Percentiles rank a stretch among this genome's conserved stretches.
Evolutionary conservation across 2,888 invertebrate genomes (phyloP).

Genomic region (Lamellibrachia satsuma): DNA sequence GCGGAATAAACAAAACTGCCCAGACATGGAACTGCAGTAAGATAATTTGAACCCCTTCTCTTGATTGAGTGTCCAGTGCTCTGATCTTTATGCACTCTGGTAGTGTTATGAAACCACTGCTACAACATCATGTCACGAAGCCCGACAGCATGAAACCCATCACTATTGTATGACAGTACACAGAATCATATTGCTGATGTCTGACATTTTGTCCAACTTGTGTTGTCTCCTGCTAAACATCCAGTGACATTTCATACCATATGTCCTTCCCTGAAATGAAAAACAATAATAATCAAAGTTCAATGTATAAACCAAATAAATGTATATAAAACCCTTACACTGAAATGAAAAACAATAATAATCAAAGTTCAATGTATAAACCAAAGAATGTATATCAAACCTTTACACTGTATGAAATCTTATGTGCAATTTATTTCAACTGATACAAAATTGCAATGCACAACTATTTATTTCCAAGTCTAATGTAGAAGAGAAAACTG

Average conservation of each 20-base stretch:
- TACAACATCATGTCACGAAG: not conserved
- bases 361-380: not conserved
- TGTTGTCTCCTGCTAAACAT: not conserved
- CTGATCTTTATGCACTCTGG: not conserved
- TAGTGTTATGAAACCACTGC: not conserved
- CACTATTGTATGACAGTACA: not conserved
- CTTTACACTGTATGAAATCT: not conserved
- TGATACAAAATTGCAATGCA: not conserved
- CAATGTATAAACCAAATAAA: not conserved
- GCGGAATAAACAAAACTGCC: not conserved
- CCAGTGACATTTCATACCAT: constrained; percentile 17
- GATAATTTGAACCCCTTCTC: not conserved
- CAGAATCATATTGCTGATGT: not conserved
- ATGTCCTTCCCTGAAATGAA: constrained; percentile 1
- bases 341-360: not conserved
- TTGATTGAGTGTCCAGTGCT: not conserved
- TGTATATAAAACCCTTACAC: not conserved
- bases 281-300: not conserved
- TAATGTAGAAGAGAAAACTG: not conserved
- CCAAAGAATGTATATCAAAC: not conserved
- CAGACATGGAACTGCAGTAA: not conserved
- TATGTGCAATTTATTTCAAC: too few species aligned
- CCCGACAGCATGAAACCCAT: not conserved
- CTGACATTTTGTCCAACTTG: not conserved
- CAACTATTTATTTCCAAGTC: not conserved